Conservation (phyloP, 2,888 invertebrate species). For the Halictus quadricinctus region DNA sequence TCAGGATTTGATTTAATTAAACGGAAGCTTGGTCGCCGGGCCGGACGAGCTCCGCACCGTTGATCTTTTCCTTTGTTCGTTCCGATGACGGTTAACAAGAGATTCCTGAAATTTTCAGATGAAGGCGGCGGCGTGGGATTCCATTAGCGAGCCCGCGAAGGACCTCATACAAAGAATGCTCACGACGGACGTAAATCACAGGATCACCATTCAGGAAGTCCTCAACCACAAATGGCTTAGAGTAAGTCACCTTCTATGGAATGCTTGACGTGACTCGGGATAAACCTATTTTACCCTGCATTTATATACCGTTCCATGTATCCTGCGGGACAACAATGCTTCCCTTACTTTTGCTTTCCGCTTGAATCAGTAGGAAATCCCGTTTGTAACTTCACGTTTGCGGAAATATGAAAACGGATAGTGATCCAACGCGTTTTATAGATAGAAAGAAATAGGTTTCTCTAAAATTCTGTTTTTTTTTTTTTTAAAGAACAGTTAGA, state of each 20-base stretch:
- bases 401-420: too few relatives aligned
- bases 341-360: background rate
- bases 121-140: constrained; percentile 94
- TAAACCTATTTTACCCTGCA: background rate
- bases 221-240: constrained; percentile 98
- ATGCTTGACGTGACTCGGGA: background rate
- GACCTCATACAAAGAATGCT: constrained; percentile 97
- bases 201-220: constrained; percentile 97
- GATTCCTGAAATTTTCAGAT: constrained; percentile 85
- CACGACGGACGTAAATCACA: constrained; percentile 93
- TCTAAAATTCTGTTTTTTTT: too few relatives aligned
- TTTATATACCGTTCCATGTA: background rate
- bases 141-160: constrained; percentile 96
- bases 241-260: constrained; percentile 84
- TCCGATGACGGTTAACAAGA: background rate
- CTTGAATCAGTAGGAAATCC: background rate
- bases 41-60: background rate
- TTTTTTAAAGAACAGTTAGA: background rate
- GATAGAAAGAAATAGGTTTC: background rate
- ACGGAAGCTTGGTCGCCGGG: background rate
- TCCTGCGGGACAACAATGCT: background rate
- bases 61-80: background rate
- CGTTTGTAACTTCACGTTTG: too few relatives aligned
- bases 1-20: background rate
- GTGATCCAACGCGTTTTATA: too few relatives aligned